These are phyloP conservation scores for Lasius fuliginosus DNA, from an alignment of 2,888 invertebrate species.

Conservation along the genomic window DNA sequence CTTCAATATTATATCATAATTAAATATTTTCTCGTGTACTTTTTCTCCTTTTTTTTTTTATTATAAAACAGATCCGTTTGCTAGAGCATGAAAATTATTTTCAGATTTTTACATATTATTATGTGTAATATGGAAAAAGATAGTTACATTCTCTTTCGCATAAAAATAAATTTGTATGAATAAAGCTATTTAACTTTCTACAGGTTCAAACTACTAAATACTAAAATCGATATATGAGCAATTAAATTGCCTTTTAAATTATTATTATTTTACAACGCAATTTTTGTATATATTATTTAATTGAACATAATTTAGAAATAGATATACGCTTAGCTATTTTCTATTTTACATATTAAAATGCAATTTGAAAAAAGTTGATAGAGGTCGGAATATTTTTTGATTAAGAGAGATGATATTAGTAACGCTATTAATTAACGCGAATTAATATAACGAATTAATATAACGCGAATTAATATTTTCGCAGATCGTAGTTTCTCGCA, in stretches of 20 bases:
- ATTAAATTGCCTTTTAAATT: not conserved
- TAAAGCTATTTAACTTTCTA: not conserved
- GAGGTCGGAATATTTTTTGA: not conserved
- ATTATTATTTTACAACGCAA: not conserved
- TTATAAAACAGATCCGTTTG: not conserved
- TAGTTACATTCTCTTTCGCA: not conserved
- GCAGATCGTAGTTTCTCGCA: not conserved
- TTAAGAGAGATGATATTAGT: not conserved
- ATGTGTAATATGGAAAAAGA: not conserved
- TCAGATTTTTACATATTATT: not conserved
- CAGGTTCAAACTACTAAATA: not conserved
- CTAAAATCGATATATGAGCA: not conserved
- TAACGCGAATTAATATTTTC: not conserved
- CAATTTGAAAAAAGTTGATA: not conserved
- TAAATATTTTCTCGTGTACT: not conserved
- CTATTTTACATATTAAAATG: not conserved
- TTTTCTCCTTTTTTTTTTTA: not conserved
- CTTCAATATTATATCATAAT: not conserved
- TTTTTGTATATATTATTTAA: not conserved
- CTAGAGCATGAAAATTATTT: not conserved
- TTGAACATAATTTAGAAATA: not conserved
- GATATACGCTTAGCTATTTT: not conserved
- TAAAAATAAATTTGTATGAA: not conserved
- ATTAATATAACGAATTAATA: not conserved
- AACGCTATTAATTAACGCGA: not conserved